Conservation (phyloP, 64 coral and sea anemone species). For the Montipora efflorescens region DNA sequence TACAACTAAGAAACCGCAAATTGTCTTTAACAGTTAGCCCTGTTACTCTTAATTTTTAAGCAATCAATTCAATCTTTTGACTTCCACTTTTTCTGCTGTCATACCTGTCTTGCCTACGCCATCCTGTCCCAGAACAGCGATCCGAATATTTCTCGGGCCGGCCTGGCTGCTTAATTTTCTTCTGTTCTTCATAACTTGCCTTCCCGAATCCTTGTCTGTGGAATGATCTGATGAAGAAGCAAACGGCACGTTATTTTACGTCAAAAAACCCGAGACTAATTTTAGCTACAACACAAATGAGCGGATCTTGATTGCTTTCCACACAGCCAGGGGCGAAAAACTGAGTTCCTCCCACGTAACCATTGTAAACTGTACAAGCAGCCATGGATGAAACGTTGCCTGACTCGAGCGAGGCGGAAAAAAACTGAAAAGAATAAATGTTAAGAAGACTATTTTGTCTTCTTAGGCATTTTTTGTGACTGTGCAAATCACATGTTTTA, state of each 20-base stretch:
- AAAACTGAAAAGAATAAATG: neutral
- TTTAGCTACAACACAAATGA: neutral
- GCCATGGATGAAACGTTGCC: neutral
- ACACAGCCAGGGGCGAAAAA: neutral
- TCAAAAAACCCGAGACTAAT: neutral
- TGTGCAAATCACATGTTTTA: neutral
- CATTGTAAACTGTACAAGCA: neutral
- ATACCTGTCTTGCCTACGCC: conserved; percentile 75
- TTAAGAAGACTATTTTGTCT: too few relatives aligned
- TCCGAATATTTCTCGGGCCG: conserved; percentile 38
- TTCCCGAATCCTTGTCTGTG: conserved; percentile 2
- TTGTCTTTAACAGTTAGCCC: too few relatives aligned
- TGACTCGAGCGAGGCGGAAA: neutral
- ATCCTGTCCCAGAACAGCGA: conserved; percentile 64
- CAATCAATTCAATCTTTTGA: neutral
- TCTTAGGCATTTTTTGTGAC: neutral
- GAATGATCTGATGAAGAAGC: conserved; percentile 17
- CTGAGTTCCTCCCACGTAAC: neutral
- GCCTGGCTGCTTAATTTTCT: conserved; percentile 53
- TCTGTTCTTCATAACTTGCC: conserved; percentile 60
- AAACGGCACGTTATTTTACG: neutral
- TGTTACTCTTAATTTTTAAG: neutral
- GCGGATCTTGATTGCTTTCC: neutral
- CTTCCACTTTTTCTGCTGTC: too few relatives aligned
- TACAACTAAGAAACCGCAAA: too few relatives aligned